phyloP scores from a whole-genome alignment of 2,888 invertebrate species.

The Pollenia angustigena region DNA sequence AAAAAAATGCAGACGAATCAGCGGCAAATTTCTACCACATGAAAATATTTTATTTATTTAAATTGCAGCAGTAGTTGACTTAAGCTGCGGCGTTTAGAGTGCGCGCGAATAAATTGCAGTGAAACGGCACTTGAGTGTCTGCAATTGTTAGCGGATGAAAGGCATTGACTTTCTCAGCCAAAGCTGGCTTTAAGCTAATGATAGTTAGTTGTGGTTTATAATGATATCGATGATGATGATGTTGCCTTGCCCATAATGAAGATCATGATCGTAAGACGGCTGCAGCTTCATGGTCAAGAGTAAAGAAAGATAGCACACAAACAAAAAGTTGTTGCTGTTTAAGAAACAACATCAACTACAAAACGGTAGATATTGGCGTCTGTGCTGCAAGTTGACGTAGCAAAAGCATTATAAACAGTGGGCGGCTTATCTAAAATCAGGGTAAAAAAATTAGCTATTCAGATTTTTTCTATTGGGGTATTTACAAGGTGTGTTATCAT shows the following conservation, averaged over 20 bases:
- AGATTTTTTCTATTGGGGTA: no score
- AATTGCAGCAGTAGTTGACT: background rate
- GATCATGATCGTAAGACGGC: slow-evolving; percentile 35
- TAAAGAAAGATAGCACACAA: slow-evolving; percentile 18
- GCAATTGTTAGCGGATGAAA: slow-evolving; percentile 54
- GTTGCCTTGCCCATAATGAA: slow-evolving; percentile 9
- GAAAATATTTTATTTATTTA: slow-evolving; percentile 50
- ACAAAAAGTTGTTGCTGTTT: slow-evolving; percentile 55
- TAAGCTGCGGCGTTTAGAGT: background rate
- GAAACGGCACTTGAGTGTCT: slow-evolving; percentile 69
- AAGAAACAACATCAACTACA: slow-evolving; percentile 57
- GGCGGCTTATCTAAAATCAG: no score
- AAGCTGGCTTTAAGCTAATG: slow-evolving; percentile 27
- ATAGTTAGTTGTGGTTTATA: slow-evolving; percentile 19
- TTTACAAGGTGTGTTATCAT: no score
- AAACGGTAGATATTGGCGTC: slow-evolving; percentile 73
- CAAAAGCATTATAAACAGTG: background rate
- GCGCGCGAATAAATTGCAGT: slow-evolving; percentile 4
- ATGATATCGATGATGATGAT: slow-evolving; percentile 27
- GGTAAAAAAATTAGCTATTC: no score
- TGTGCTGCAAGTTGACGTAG: slow-evolving; percentile 12
- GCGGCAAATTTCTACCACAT: slow-evolving; percentile 36
- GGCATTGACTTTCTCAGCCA: slow-evolving; percentile 65
- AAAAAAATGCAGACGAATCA: slow-evolving; percentile 30
- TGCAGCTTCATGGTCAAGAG: slow-evolving; percentile 34